phyloP scores from a whole-genome alignment of 2,113 vertebrate genomes.

The Myrmophylax atrothorax region DNA sequence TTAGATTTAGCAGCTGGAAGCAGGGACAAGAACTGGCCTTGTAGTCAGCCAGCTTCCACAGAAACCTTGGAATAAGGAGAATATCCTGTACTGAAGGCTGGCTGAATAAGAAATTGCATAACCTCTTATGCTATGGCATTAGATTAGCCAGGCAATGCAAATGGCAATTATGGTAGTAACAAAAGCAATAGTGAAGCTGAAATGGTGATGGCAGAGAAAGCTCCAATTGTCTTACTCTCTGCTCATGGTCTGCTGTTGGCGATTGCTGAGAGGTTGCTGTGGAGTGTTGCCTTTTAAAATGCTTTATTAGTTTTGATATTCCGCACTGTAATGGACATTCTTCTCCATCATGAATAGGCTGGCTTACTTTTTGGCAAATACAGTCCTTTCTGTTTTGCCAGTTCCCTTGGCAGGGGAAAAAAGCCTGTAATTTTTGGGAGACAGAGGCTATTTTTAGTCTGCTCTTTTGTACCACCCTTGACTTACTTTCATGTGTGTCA shows the following conservation, averaged over 20 bases:
- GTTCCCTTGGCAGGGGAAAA: rapidly evolving
- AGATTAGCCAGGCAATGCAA: neutral
- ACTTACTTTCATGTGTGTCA: neutral
- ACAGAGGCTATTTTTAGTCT: neutral
- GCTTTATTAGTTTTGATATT: neutral
- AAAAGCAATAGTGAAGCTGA: neutral
- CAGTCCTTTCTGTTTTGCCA: neutral
- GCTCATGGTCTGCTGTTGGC: neutral
- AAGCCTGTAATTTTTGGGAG: neutral
- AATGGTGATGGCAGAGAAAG: neutral
- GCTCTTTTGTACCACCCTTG: neutral
- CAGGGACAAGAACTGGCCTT: neutral
- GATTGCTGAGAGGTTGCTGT: neutral
- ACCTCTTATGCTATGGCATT: neutral
- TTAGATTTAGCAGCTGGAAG: slow-evolving; percentile 31
- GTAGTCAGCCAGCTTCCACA: neutral
- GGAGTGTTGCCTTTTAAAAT: neutral
- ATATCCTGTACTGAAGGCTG: neutral
- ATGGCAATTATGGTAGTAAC: neutral
- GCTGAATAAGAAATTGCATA: neutral
- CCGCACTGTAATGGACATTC: neutral
- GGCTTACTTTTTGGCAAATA: neutral
- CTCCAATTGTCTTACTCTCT: neutral
- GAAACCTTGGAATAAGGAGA: neutral
- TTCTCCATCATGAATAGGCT: neutral